phyloP scores from a whole-genome alignment of 2,113 vertebrate genomes.

The Emberiza fucata region DNA sequence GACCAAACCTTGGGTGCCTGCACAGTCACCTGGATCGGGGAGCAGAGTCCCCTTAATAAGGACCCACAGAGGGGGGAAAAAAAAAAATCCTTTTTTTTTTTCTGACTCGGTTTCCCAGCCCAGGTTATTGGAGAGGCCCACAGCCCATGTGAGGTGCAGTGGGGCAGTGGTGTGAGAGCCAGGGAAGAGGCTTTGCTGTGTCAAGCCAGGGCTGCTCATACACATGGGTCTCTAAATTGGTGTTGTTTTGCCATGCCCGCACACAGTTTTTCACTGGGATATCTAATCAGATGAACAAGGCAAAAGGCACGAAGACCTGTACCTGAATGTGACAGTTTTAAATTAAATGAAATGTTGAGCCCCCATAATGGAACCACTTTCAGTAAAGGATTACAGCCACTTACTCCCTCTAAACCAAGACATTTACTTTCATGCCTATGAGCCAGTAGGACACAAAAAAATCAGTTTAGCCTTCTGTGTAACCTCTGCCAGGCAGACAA shows the following conservation, averaged over 20 bases:
- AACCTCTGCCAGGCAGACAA: neutral
- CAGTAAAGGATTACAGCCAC: neutral
- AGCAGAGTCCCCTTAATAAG: neutral
- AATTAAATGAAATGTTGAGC: neutral
- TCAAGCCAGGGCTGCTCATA: rapidly evolving
- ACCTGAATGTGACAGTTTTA: neutral
- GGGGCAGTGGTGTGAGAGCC: neutral
- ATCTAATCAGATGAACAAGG: neutral
- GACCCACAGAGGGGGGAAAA: neutral
- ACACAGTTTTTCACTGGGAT: neutral
- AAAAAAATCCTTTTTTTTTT: neutral
- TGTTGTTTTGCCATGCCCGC: neutral
- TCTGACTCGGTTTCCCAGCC: neutral
- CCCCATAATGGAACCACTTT: neutral
- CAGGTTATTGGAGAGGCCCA: no score
- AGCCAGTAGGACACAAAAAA: neutral
- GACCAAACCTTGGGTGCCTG: neutral
- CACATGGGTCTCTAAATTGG: rapidly evolving
- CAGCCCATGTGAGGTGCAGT: rapidly evolving
- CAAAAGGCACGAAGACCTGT: neutral
- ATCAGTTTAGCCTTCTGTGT: neutral
- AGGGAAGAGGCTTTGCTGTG: neutral
- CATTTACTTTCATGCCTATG: neutral
- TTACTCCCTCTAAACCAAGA: neutral
- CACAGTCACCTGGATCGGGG: neutral